Evolutionary conservation across 1,140 invertebrate genomes (phyloP).

Genomic region (Monochamus saltuarius): DNA sequence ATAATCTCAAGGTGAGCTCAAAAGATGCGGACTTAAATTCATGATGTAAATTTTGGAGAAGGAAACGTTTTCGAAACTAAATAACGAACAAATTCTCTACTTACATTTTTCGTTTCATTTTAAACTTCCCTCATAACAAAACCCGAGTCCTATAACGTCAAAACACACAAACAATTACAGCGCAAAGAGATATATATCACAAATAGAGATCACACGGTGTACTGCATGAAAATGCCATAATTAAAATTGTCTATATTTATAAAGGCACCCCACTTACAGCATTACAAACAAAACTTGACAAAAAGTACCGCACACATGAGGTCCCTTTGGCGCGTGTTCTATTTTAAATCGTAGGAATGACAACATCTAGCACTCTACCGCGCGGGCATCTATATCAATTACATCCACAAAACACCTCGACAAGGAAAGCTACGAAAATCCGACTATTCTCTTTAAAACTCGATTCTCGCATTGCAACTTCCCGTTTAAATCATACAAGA

Average conservation of each 20-base stretch:
- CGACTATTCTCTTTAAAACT: too few species aligned
- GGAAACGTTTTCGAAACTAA: too few species aligned
- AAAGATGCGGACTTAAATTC: too few species aligned
- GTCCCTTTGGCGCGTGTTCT: conserved; percentile 7
- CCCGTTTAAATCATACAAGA: too few species aligned
- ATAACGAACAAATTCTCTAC: background rate
- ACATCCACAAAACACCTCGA: too few species aligned
- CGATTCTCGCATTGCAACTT: too few species aligned
- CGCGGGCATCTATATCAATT: too few species aligned
- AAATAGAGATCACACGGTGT: conserved; percentile 9
- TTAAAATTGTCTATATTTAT: conserved; percentile 13
- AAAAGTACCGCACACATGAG: conserved; percentile 15
- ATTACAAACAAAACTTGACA: conserved; percentile 8
- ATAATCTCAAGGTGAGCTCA: too few species aligned
- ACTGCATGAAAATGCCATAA: conserved; percentile 12
- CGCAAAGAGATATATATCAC: background rate
- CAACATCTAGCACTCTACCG: too few species aligned
- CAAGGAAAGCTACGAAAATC: too few species aligned
- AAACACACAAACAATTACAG: conserved; percentile 2
- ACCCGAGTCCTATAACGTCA: background rate
- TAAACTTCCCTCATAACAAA: conserved; percentile 2
- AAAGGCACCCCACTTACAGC: conserved; percentile 10
- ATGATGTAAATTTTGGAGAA: too few species aligned
- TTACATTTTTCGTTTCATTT: conserved; percentile 5
- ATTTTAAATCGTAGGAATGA: conserved; percentile 2